These are phyloP conservation scores for Clarias pachynema DNA, from an alignment of 2,797 vertebrate genomes.

Conservation along the genomic window DNA sequence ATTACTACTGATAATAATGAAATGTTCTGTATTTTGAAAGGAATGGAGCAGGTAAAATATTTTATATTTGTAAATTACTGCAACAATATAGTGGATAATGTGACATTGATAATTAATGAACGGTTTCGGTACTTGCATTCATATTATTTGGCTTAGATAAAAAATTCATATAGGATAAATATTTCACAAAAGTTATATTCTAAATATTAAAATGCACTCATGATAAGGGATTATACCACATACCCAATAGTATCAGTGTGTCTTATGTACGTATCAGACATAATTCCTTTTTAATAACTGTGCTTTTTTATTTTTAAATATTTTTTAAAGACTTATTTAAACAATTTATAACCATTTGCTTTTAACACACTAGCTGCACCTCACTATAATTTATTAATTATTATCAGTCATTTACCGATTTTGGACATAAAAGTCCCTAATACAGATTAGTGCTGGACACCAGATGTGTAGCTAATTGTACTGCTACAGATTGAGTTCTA, in stretches of 20 bases:
- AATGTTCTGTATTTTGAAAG: not conserved
- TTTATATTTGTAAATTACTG: not conserved
- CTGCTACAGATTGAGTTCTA: not conserved
- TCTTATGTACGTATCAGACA: not conserved
- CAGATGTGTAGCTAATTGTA: conserved; percentile 6
- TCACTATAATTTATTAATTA: not conserved
- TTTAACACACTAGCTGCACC: not conserved
- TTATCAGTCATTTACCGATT: not conserved
- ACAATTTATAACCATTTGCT: not conserved
- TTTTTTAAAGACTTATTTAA: not conserved
- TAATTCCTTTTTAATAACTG: conserved; percentile 2
- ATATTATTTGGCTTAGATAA: not conserved
- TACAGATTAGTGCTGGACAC: conserved; percentile 11
- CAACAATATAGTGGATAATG: not conserved
- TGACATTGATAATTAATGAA: not conserved
- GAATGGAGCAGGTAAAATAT: not conserved
- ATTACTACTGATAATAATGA: not conserved
- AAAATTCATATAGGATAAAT: not conserved
- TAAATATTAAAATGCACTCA: not conserved
- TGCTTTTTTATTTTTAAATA: not conserved
- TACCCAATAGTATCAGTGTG: not conserved
- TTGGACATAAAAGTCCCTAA: not conserved
- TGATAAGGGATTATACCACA: not conserved
- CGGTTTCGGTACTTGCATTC: not conserved
- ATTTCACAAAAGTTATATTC: not conserved